These are phyloP conservation scores for Girardia tigrina DNA, from an alignment of 2,888 invertebrate genomes.

Conservation along the genomic window DNA sequence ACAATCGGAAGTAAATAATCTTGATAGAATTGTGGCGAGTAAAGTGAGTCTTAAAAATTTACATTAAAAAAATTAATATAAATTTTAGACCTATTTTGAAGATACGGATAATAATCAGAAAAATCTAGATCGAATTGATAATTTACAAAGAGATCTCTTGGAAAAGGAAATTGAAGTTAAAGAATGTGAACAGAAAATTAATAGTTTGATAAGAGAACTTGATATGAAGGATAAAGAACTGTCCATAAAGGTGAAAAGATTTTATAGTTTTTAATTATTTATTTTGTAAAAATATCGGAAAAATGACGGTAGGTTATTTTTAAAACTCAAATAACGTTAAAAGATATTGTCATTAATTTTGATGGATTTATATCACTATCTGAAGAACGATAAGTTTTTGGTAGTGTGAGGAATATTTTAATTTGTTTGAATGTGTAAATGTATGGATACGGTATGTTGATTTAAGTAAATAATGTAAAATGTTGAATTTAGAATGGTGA, in stretches of 20 bases:
- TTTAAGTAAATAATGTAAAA: too few species aligned
- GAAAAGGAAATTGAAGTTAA: conserved; percentile 15
- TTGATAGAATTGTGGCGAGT: conserved; percentile 26
- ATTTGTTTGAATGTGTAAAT: too few species aligned
- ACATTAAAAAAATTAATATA: neutral
- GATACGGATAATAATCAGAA: neutral
- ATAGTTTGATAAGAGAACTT: neutral
- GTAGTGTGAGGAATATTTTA: too few species aligned
- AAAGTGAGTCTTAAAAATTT: neutral
- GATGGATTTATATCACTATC: too few species aligned
- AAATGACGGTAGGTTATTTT: too few species aligned
- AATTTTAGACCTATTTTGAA: neutral
- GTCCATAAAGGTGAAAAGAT: neutral
- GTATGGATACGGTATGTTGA: too few species aligned
- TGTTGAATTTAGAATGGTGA: too few species aligned
- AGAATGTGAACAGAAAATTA: neutral
- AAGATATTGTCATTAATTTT: too few species aligned
- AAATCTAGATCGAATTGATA: neutral
- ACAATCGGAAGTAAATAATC: conserved; percentile 29
- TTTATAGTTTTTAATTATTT: too few species aligned
- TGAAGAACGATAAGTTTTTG: too few species aligned
- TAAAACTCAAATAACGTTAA: too few species aligned
- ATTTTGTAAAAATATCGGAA: too few species aligned
- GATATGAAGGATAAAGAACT: neutral
- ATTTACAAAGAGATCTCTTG: neutral